These are phyloP conservation scores for Thera obeliscata DNA, from an alignment of 2,888 invertebrate genomes.

Conservation along the genomic window DNA sequence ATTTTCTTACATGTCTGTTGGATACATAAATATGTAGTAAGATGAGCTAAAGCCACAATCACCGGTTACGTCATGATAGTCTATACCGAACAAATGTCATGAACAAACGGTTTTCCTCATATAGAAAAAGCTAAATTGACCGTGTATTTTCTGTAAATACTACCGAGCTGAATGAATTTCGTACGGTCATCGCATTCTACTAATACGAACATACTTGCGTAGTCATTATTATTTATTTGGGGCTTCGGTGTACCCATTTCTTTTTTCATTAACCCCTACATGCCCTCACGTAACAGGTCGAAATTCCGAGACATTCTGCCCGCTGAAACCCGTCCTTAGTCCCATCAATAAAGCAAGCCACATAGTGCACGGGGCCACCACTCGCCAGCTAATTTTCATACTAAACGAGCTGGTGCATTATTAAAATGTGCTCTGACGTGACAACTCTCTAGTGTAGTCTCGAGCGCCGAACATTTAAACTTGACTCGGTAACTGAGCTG, in stretches of 20 bases:
- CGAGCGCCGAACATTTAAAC: constrained; percentile 69
- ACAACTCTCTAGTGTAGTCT: constrained; percentile 62
- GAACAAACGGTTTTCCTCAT: too few relatives aligned
- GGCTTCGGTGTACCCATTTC: constrained; percentile 11
- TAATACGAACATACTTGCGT: constrained; percentile 14
- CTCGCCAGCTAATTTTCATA: constrained; percentile 81
- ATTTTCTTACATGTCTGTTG: background rate
- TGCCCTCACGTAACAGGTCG: constrained; percentile 24
- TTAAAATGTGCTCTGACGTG: constrained; percentile 77
- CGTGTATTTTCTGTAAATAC: background rate
- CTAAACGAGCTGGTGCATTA: constrained; percentile 81
- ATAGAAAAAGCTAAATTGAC: too few relatives aligned
- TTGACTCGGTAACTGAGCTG: constrained; percentile 64
- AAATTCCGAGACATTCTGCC: constrained; percentile 10
- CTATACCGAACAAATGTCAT: too few relatives aligned
- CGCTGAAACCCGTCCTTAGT: constrained; percentile 20
- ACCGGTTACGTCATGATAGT: too few relatives aligned
- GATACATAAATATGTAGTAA: background rate
- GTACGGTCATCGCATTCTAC: constrained; percentile 10
- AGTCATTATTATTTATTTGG: constrained; percentile 24
- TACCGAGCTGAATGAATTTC: background rate
- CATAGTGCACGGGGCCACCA: constrained; percentile 56
- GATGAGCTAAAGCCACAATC: too few relatives aligned
- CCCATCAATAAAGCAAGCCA: constrained; percentile 72
- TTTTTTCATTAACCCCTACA: constrained; percentile 22